Evolutionary conservation across 2,113 vertebrate species (phyloP).

Genomic region (Corythornis madagascariensis): DNA sequence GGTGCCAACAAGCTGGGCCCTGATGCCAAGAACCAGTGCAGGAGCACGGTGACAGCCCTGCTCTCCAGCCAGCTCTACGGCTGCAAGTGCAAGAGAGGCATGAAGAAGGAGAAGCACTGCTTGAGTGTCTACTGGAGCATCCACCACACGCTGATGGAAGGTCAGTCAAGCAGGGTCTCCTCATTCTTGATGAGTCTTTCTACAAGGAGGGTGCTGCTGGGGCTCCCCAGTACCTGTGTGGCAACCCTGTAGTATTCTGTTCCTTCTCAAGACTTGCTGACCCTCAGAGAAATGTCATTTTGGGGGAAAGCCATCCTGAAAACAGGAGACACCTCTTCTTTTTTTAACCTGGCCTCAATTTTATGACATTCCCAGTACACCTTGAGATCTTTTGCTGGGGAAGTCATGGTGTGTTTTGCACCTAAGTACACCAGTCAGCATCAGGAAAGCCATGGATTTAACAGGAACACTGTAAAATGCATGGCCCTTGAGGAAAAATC

Average conservation of each 20-base stretch:
- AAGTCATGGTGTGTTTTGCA: neutral
- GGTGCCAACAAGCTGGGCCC: conserved; percentile 89
- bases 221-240: neutral
- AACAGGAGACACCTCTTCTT: neutral
- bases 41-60: conserved; percentile 84
- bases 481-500: neutral
- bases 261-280: neutral
- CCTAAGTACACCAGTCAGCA: neutral
- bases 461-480: neutral
- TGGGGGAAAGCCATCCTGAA: neutral
- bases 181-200: fast-evolving
- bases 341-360: neutral
- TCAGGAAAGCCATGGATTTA: neutral
- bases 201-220: fast-evolving
- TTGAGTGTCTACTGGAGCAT: conserved; percentile 95
- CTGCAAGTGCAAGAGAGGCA: conserved; percentile 91
- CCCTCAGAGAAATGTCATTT: neutral
- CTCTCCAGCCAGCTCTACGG: conserved; percentile 88
- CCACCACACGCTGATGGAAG: conserved; percentile 89
- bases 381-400: neutral
- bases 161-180: conserved; percentile 20
- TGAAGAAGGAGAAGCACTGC: conserved; percentile 95
- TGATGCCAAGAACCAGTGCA: conserved; percentile 86
- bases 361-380: neutral
- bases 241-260: fast-evolving